A percentile compares a stretch with the other conserved stretches of the same genome.
These are phyloP conservation scores for Stomorhina lunata DNA, from an alignment of 2,888 invertebrate species.

Conservation along the genomic window DNA sequence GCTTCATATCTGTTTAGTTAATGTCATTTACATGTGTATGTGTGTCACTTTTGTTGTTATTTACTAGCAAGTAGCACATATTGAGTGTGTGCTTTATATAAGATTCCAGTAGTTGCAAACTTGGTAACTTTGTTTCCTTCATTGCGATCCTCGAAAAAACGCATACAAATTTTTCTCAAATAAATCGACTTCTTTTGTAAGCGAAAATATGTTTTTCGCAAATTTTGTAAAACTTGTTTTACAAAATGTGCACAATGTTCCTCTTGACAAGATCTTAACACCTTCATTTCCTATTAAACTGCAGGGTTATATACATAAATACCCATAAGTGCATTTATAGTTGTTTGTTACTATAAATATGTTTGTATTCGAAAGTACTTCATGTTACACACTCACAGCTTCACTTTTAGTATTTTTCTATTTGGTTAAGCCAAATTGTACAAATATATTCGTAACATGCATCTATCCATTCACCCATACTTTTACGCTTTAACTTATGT, in stretches of 20 bases:
- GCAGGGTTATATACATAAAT: not conserved
- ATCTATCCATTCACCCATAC: not conserved
- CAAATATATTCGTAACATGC: conserved; percentile 22
- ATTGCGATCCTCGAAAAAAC: too few relatives aligned
- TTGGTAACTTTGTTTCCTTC: too few relatives aligned
- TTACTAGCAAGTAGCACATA: conserved; percentile 19
- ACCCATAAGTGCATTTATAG: not conserved
- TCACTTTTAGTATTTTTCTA: not conserved
- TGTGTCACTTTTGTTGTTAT: not conserved
- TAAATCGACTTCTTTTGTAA: too few relatives aligned
- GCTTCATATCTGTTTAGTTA: conserved; percentile 31
- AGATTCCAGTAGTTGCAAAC: too few relatives aligned
- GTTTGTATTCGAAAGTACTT: not conserved
- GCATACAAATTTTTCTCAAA: too few relatives aligned
- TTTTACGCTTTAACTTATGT: not conserved
- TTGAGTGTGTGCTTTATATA: conserved; percentile 4
- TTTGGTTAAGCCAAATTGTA: conserved; percentile 21
- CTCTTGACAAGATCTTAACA: too few relatives aligned
- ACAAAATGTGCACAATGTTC: too few relatives aligned
- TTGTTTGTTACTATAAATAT: not conserved
- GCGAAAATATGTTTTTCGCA: too few relatives aligned
- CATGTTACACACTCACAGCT: conserved; percentile 13
- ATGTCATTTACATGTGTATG: conserved; percentile 24
- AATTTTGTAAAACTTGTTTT: too few relatives aligned
- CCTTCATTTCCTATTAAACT: too few relatives aligned